Conservation (phyloP, 1,140 invertebrate genomes). For the Hermetia illucens region DNA sequence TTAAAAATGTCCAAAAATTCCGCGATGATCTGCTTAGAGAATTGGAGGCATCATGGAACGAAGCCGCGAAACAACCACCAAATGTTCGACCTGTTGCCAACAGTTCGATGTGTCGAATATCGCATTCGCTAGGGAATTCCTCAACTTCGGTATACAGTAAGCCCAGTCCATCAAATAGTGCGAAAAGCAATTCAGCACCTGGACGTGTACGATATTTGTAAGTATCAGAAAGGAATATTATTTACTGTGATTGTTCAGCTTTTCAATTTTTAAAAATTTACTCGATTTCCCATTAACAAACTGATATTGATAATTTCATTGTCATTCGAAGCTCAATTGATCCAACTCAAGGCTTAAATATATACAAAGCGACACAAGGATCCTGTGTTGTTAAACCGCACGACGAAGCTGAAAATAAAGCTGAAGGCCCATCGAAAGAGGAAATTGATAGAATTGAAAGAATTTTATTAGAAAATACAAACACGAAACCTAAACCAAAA, state of each 20-base stretch:
- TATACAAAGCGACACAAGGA: constrained; percentile 51
- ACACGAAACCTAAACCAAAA: constrained; percentile 21
- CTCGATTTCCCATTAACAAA: not conserved
- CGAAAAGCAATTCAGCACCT: constrained; percentile 29
- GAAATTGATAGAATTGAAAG: constrained; percentile 45
- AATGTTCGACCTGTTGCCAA: constrained; percentile 21
- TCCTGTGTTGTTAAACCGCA: constrained; percentile 67
- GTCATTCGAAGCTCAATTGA: constrained; percentile 28
- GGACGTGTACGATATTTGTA: constrained; percentile 21
- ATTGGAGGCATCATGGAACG: constrained; percentile 22
- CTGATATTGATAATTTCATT: not conserved
- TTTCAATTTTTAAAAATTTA: constrained; percentile 4
- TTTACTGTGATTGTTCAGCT: constrained; percentile 4
- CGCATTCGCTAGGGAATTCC: constrained; percentile 32
- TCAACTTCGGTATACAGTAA: constrained; percentile 29
- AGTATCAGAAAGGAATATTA: constrained; percentile 3
- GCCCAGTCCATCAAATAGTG: constrained; percentile 28
- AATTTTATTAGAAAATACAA: constrained; percentile 23
- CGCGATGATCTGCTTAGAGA: constrained; percentile 24
- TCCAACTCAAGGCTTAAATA: constrained; percentile 26
- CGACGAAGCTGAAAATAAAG: constrained; percentile 55
- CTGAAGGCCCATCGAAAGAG: constrained; percentile 40
- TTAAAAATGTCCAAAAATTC: constrained; percentile 25
- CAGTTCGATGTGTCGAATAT: constrained; percentile 27
- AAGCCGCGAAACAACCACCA: constrained; percentile 7